phyloP scores from a whole-genome alignment of 2,113 vertebrate genomes.

The Ranitomeya imitator region DNA sequence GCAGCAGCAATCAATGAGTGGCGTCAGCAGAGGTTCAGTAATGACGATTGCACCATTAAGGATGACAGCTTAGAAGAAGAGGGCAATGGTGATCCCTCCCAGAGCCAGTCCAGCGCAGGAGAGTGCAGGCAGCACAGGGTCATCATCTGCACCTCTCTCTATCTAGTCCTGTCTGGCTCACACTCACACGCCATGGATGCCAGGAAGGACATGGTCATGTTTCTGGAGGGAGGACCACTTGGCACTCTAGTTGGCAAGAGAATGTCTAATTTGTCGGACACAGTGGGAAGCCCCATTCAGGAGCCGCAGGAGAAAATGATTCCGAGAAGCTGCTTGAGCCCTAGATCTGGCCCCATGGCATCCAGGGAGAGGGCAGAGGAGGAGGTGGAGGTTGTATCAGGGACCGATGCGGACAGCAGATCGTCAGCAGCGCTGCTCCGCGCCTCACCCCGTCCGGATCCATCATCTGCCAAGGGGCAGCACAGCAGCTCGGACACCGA shows the following conservation, averaged over 20 bases:
- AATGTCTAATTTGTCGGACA: constrained; percentile 79
- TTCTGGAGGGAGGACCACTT: constrained; percentile 85
- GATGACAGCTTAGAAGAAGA: constrained; percentile 95
- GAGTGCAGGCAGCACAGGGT: constrained; percentile 80
- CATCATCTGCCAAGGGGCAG: constrained; percentile 79
- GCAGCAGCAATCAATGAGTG: constrained; percentile 84
- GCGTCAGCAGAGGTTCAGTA: constrained; percentile 93
- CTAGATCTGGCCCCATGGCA: constrained; percentile 75
- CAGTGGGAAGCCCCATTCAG: constrained; percentile 75
- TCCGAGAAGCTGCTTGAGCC: constrained; percentile 81
- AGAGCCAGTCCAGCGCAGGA: constrained; percentile 77
- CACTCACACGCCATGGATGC: constrained; percentile 81
- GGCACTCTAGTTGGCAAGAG: constrained; percentile 82
- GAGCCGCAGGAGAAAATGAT: constrained; percentile 83
- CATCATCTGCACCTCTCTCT: constrained; percentile 70
- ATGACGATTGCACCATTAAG: constrained; percentile 92
- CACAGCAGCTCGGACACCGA: constrained; percentile 95
- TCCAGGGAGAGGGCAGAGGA: constrained; percentile 75
- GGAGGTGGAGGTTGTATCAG: constrained; percentile 72
- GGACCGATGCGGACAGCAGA: constrained; percentile 75
- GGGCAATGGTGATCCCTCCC: constrained; percentile 97
- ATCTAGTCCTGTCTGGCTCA: constrained; percentile 37
- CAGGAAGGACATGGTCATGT: constrained; percentile 90
- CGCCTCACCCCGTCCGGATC: constrained; percentile 69
- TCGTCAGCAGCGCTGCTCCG: constrained; percentile 72